Evolutionary conservation across 2,888 invertebrate species (phyloP), one percentile per base, ranked within the genome.

Genomic region (Chironomus riparius): DNA sequence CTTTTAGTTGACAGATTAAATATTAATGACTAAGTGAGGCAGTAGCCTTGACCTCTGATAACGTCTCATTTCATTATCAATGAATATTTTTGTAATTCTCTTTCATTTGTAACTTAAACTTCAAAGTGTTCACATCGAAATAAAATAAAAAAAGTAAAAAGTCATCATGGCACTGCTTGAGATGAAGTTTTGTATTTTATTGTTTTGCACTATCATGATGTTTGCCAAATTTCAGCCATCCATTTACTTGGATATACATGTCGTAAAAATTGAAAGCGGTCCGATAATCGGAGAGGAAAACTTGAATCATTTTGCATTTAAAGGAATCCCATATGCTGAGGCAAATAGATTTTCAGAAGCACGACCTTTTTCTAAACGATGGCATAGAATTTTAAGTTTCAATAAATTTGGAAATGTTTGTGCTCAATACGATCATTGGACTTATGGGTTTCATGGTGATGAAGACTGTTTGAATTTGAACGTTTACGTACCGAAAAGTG

Each of bases 391-490:
- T 5, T 79, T 80, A 47, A 77, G 82, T 78, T 93, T 92, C 1
- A 88, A 89, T 0, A 83, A 83, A 15, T 82, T 85, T 0, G 85
- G 89, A 0, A 83, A 87, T 0, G 82, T 81, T 0, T 92, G 92
- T 80, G 83, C 91, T 4, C 92, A 92, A 80, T 88, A 87, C 81
- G 85, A 85, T 22, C 85, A 87, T 4, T 83, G 87, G 80, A 77
- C 78, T 21, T 74, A 89, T 80, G 87, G 87, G 1, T 88, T 87
- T 79, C 88, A 80, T 83, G 91, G 91, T 18, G 85, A 85, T 78
- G 91, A 91, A 82, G 89, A 91, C 82, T 91, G 91, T 78, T 83
- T 91, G 0, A 89, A 86, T 79, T 78, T 91, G 1, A 91, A 89
- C 81, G 85, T 91, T 0, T 87, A 87, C 80, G 87, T 88, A 0